Conservation (phyloP, 2,113 vertebrate species). For the Odontophorus gujanensis region DNA sequence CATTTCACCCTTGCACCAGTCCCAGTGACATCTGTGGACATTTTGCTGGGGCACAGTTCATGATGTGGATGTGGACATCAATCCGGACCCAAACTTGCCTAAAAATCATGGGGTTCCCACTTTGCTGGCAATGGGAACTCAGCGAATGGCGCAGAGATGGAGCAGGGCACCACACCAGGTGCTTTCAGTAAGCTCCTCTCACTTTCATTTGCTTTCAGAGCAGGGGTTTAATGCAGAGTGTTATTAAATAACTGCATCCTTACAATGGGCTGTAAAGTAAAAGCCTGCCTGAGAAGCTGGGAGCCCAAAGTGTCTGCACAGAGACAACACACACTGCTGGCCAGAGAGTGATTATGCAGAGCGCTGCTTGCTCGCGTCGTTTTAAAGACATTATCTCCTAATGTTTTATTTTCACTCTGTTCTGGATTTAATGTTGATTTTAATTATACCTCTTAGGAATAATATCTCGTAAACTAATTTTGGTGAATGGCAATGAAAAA, state of each 20-base stretch:
- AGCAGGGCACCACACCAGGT: neutral
- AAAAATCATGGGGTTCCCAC: neutral
- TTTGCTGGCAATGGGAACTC: neutral
- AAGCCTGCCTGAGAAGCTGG: constrained; percentile 10
- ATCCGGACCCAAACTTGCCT: neutral
- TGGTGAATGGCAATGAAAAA: constrained; percentile 39
- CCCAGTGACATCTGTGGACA: neutral
- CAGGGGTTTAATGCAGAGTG: neutral
- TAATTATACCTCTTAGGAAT: constrained; percentile 73
- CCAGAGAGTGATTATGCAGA: constrained; percentile 24
- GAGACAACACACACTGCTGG: constrained; percentile 16
- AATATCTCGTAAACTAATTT: constrained; percentile 62
- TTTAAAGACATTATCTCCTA: constrained; percentile 59
- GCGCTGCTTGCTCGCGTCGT: constrained; percentile 30
- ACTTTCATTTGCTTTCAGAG: neutral
- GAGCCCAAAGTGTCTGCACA: constrained; percentile 1
- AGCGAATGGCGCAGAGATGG: fast-evolving
- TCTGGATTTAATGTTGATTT: constrained; percentile 69
- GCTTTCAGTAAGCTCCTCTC: neutral
- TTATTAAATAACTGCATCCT: constrained; percentile 24
- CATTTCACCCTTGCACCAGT: neutral
- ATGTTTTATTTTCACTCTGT: constrained; percentile 59
- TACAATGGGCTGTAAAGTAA: constrained; percentile 32
- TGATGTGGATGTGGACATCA: neutral
- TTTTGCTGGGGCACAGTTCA: neutral